phyloP scores from a whole-genome alignment of 2,113 vertebrate genomes.

The Microtus ochrogaster region DNA sequence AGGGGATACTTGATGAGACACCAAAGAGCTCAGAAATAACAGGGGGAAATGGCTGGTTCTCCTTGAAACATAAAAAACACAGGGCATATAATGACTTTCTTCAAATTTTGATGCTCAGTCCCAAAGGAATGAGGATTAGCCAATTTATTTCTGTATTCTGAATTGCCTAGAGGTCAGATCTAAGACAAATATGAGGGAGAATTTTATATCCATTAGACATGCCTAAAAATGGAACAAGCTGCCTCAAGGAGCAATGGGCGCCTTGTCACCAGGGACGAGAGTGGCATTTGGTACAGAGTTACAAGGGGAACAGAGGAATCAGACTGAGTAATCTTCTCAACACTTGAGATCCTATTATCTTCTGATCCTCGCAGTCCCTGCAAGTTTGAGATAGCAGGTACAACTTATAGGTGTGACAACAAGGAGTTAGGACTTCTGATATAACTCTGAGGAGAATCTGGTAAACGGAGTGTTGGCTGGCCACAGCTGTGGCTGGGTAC shows the following conservation, averaged over 20 bases:
- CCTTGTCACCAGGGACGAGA: conserved; percentile 47
- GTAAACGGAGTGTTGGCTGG: no score
- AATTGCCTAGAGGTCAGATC: conserved; percentile 63
- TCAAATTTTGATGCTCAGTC: conserved; percentile 57
- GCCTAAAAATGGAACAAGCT: conserved; percentile 58
- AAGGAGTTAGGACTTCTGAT: not conserved
- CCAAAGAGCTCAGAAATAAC: conserved; percentile 14
- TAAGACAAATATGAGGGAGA: conserved; percentile 65
- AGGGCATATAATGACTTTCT: conserved; percentile 6
- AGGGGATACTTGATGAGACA: not conserved
- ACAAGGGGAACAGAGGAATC: conserved; percentile 14
- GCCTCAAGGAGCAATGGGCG: conserved; percentile 17
- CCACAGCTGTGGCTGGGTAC: not conserved
- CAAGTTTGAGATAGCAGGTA: not conserved
- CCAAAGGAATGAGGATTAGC: conserved; percentile 47
- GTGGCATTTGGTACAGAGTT: not conserved
- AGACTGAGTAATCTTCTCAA: not conserved
- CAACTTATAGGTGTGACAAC: not conserved
- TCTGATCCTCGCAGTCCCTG: not conserved
- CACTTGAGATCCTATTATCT: conserved; percentile 11
- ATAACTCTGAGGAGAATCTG: not conserved
- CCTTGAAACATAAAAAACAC: not conserved
- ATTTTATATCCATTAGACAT: conserved; percentile 57
- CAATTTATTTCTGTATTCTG: conserved; percentile 65
- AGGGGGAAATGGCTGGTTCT: not conserved